Evolutionary conservation across 92 coral and sea anemone species (phyloP).

Genomic region (Epizoanthus scotinus): DNA sequence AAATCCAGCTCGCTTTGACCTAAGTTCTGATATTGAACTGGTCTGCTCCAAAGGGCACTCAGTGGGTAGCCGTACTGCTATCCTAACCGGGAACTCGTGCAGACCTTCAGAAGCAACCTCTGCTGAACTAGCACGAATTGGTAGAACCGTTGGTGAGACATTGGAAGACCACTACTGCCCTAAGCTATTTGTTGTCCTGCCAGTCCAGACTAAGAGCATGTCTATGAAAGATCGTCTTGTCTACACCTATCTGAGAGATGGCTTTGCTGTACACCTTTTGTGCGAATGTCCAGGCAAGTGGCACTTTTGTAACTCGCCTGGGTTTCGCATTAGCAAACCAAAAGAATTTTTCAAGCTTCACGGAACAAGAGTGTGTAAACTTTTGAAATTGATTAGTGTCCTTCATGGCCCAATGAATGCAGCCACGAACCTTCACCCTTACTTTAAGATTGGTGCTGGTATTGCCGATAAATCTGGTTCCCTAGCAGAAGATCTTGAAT

Average conservation of each 20-base stretch:
- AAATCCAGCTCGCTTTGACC: conserved; percentile 22
- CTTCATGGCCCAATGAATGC: conserved; percentile 25
- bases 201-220: conserved; percentile 21
- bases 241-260: conserved; percentile 42
- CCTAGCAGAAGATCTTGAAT: conserved; percentile 23
- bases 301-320: conserved; percentile 34
- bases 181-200: conserved; percentile 27
- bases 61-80: background rate
- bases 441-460: conserved; percentile 18
- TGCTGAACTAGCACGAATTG: conserved; percentile 5
- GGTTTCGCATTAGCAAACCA: conserved; percentile 33
- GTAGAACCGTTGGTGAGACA: conserved; percentile 28
- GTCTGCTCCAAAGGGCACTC: conserved; percentile 25
- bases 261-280: conserved; percentile 38
- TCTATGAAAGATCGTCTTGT: conserved; percentile 31
- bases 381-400: conserved; percentile 14
- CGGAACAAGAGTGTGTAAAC: conserved; percentile 32
- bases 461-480: conserved; percentile 2
- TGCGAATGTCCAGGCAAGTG: conserved; percentile 40
- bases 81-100: conserved; percentile 24
- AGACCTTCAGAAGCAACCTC: conserved; percentile 13
- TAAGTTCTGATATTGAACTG: background rate
- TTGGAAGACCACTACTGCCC: conserved; percentile 39
- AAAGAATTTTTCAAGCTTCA: conserved; percentile 23
- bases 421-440: background rate